Base-by-base conservation (phyloP, 2,113 vertebrate species). In the Pedionomus torquatus region DNA sequence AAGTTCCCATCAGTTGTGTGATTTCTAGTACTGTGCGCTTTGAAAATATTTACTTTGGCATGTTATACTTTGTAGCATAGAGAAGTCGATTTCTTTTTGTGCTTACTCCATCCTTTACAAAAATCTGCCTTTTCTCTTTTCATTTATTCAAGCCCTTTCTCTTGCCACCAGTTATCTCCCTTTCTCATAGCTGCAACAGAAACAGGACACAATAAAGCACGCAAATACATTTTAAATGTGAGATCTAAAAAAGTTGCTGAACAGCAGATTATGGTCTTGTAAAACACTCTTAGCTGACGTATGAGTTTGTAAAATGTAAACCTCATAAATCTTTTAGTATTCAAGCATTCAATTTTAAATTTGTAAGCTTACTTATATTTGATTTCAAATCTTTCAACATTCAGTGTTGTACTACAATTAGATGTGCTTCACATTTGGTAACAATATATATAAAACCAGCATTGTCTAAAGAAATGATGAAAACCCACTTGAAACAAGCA, bases 41-140 rank as follows among this genome's bases (percentile, higher is more conserved):
- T 95, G 81, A 93, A 95, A 96, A 92, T 94, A 89, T 86, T 94
- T 55, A 68, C 71, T 96, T 97, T 97, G 91, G 77, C 89, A 64
- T 33, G 66, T 95, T 96, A 86, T 31, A 80, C 63, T 90, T 90
- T 44, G 69, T 70, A 94, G 87, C 43, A 0, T 9, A 83, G 57
- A 84, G 51, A 88, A 91, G 68, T 52, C 72, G 54, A 52, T 69
- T 87, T 28, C 46, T 79, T 63, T 58, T 44, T 80, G 37, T 58
- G 57, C 94, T 95, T 92, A 76, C 49, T 96, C 75, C 74, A 4
- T 6, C 24, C 57, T 87, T 92, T 69, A 64, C 58, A 94, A 97
- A 97, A 93, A 90, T 86, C 76, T 87, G 51, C 51, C 81, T 91
- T 94, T 96, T 71, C 77, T 82, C 74, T 85, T 76, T 92, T 55